These are phyloP conservation scores for Epinephelus lanceolatus DNA, from an alignment of 2,113 vertebrate genomes.

Conservation along the genomic window DNA sequence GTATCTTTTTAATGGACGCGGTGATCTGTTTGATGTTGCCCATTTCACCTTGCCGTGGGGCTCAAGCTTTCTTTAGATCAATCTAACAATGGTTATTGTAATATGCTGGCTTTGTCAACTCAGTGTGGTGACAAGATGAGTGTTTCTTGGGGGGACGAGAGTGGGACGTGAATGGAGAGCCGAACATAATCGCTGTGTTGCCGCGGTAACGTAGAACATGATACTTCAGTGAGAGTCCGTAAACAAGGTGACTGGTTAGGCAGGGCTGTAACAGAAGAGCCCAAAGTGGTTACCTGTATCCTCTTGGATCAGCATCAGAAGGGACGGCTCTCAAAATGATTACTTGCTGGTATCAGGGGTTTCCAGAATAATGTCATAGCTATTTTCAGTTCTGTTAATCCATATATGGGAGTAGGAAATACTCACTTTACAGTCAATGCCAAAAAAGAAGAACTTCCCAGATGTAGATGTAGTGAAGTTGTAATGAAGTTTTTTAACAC, in stretches of 20 bases:
- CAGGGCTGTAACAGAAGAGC: constrained; percentile 55
- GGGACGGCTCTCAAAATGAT: constrained; percentile 9
- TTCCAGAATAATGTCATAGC: constrained; percentile 3
- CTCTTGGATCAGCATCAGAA: constrained; percentile 35
- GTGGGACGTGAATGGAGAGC: constrained; percentile 71
- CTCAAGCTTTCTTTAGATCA: constrained; percentile 60
- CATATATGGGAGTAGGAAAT: constrained; percentile 13
- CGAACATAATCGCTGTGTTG: constrained; percentile 80
- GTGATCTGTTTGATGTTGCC: constrained; percentile 32
- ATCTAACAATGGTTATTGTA: constrained; percentile 51
- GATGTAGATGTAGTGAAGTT: neutral
- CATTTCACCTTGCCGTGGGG: constrained; percentile 32
- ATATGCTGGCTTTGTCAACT: constrained; percentile 45
- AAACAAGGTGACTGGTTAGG: constrained; percentile 62
- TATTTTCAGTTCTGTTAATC: constrained; percentile 24
- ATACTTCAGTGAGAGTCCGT: constrained; percentile 65
- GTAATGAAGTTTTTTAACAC: neutral
- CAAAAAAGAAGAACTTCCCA: constrained; percentile 6
- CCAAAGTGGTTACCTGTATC: constrained; percentile 53
- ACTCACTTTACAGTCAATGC: neutral
- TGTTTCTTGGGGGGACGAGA: constrained; percentile 73
- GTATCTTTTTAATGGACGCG: neutral
- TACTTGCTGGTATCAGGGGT: constrained; percentile 22
- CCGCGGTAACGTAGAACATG: constrained; percentile 77
- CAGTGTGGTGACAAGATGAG: constrained; percentile 60